phyloP scores from a whole-genome alignment of 2,888 invertebrate genomes.

The Drosophila helvetica region DNA sequence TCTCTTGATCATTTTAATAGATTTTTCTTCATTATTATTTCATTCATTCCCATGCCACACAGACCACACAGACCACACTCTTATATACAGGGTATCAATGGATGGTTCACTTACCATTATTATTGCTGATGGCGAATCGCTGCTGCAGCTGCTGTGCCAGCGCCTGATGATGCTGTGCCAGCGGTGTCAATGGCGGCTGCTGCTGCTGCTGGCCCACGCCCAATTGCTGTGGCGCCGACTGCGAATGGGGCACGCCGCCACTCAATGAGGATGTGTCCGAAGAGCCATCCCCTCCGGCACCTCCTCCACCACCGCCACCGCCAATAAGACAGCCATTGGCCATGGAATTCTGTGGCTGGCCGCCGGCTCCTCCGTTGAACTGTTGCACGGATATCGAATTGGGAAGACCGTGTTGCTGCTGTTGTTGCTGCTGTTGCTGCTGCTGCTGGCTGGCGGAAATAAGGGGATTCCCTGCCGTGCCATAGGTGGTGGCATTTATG shows the following conservation, averaged over 20 bases:
- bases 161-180: constrained; percentile 87
- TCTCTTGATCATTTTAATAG: no score
- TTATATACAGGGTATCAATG: background rate
- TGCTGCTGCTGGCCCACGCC: constrained; percentile 71
- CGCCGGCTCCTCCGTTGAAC: constrained; percentile 72
- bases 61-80: background rate
- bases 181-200: constrained; percentile 82
- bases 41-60: no score
- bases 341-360: constrained; percentile 72
- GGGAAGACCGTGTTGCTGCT: constrained; percentile 73
- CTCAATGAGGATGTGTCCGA: constrained; percentile 76
- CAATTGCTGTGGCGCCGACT: constrained; percentile 84
- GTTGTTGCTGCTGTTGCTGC: constrained; percentile 45
- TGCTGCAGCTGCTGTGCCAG: constrained; percentile 87
- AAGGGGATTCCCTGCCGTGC: constrained; percentile 74
- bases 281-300: constrained; percentile 67
- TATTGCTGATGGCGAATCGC: constrained; percentile 85
- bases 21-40: background rate
- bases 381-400: constrained; percentile 84
- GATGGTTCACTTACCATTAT: constrained; percentile 82
- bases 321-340: constrained; percentile 60
- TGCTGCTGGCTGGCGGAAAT: constrained; percentile 67
- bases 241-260: constrained; percentile 83
- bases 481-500: constrained; percentile 79
- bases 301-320: constrained; percentile 45